Conservation (phyloP, 2,113 vertebrate species). For the Engystomops pustulosus region DNA sequence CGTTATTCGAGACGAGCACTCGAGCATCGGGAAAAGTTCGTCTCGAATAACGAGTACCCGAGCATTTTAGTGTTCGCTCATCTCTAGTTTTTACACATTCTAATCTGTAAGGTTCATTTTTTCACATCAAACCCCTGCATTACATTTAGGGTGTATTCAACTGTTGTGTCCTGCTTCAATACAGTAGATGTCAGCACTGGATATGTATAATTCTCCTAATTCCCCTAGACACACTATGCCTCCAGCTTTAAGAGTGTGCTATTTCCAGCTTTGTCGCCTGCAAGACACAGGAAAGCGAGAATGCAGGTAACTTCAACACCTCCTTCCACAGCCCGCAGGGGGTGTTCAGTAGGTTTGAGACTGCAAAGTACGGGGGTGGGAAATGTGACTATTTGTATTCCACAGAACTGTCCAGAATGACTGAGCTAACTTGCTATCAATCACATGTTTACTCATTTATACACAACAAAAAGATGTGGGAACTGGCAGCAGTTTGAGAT, state of each 20-base stretch:
- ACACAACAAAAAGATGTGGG: not conserved
- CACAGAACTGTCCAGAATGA: conserved; percentile 1
- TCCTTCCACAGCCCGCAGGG: conserved; percentile 51
- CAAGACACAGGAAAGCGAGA: conserved; percentile 55
- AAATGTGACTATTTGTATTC: conserved; percentile 44
- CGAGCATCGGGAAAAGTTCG: no score
- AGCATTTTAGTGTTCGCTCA: no score
- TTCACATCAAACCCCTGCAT: not conserved
- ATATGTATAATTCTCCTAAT: conserved; percentile 38
- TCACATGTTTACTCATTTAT: not conserved
- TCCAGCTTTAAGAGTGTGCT: conserved; percentile 45
- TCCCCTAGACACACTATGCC: conserved; percentile 44
- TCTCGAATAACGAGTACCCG: no score
- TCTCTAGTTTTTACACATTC: no score
- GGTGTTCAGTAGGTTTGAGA: conserved; percentile 38
- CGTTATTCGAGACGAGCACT: no score
- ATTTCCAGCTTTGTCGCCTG: conserved; percentile 58
- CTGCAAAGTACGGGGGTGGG: conserved; percentile 22
- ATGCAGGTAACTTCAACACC: conserved; percentile 57
- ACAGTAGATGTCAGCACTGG: conserved; percentile 38
- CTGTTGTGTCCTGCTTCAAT: conserved; percentile 15
- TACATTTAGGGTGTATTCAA: not conserved
- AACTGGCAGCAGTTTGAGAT: not conserved
- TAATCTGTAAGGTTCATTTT: no score
- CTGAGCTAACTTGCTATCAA: not conserved